phyloP scores from a whole-genome alignment of 2,113 vertebrate genomes.

The Hippocampus mohnikei region DNA sequence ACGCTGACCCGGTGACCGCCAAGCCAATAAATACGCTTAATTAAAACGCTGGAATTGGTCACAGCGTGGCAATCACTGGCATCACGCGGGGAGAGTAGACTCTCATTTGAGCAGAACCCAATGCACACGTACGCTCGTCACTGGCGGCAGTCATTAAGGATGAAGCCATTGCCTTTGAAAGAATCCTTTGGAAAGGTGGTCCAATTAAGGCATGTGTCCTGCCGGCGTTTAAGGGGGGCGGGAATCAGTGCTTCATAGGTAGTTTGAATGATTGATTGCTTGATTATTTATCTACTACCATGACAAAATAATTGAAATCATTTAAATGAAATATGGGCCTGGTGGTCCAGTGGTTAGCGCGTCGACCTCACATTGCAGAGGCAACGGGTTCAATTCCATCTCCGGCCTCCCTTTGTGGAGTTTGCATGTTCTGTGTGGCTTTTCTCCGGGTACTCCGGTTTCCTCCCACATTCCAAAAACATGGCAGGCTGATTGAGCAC shows the following conservation, averaged over 20 bases:
- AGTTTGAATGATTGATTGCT: neutral
- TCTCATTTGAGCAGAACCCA: slow-evolving; percentile 67
- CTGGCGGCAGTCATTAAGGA: slow-evolving; percentile 71
- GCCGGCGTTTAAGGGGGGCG: slow-evolving; percentile 47
- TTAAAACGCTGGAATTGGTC: slow-evolving; percentile 70
- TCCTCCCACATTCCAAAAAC: too few relatives aligned
- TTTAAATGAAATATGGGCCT: too few relatives aligned
- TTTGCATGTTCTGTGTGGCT: too few relatives aligned
- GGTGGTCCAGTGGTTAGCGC: too few relatives aligned
- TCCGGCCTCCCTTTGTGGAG: too few relatives aligned
- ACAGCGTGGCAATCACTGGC: slow-evolving; percentile 71
- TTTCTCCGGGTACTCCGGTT: too few relatives aligned
- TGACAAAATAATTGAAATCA: too few relatives aligned
- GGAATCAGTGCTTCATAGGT: neutral
- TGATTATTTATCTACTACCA: neutral
- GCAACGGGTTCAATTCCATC: too few relatives aligned
- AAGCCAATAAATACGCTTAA: slow-evolving; percentile 71
- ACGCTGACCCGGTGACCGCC: slow-evolving; percentile 62
- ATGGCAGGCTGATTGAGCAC: too few relatives aligned
- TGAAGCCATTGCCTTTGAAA: slow-evolving; percentile 63
- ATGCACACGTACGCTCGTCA: slow-evolving; percentile 70
- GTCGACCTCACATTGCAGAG: too few relatives aligned
- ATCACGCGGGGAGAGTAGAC: slow-evolving; percentile 60
- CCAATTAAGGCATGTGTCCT: slow-evolving; percentile 72
- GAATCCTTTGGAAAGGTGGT: slow-evolving; percentile 68